Evolutionary conservation across 2,888 invertebrate genomes (phyloP).

Genomic region (Cartodere bifasciata): DNA sequence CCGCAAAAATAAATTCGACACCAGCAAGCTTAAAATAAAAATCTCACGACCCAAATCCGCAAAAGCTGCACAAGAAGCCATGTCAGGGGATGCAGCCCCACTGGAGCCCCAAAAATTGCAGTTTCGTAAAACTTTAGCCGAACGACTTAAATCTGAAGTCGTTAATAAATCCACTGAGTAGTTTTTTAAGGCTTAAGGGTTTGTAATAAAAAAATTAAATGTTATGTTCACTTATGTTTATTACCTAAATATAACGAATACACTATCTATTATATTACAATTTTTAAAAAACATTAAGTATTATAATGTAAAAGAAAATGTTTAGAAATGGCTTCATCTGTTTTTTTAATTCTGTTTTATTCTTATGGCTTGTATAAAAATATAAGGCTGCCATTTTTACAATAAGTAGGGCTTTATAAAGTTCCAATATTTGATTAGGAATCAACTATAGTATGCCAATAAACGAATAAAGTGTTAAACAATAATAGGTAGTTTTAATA

Average conservation of each 20-base stretch:
- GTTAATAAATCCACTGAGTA: constrained; percentile 38
- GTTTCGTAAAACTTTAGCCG: constrained; percentile 71
- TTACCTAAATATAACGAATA: constrained; percentile 36
- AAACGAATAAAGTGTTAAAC: too few relatives aligned
- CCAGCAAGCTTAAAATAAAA: constrained; percentile 30
- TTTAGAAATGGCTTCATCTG: too few relatives aligned
- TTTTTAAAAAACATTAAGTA: too few relatives aligned
- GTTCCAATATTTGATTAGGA: too few relatives aligned
- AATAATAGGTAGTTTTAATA: too few relatives aligned
- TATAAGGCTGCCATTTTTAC: too few relatives aligned
- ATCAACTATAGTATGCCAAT: too few relatives aligned
- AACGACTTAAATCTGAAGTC: constrained; percentile 74
- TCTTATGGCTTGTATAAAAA: too few relatives aligned
- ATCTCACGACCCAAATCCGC: constrained; percentile 56
- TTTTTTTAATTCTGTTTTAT: too few relatives aligned
- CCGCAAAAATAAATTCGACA: constrained; percentile 64
- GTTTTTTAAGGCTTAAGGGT: constrained; percentile 5
- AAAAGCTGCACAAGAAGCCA: constrained; percentile 54
- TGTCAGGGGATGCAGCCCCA: constrained; percentile 38
- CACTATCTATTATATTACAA: too few relatives aligned
- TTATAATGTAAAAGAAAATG: too few relatives aligned
- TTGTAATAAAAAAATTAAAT: constrained; percentile 8
- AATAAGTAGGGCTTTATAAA: too few relatives aligned
- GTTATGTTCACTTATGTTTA: constrained; percentile 30
- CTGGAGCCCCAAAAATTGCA: constrained; percentile 52